Conservation (phyloP, 2,888 invertebrate genomes). For the Auanema freiburgensis region DNA sequence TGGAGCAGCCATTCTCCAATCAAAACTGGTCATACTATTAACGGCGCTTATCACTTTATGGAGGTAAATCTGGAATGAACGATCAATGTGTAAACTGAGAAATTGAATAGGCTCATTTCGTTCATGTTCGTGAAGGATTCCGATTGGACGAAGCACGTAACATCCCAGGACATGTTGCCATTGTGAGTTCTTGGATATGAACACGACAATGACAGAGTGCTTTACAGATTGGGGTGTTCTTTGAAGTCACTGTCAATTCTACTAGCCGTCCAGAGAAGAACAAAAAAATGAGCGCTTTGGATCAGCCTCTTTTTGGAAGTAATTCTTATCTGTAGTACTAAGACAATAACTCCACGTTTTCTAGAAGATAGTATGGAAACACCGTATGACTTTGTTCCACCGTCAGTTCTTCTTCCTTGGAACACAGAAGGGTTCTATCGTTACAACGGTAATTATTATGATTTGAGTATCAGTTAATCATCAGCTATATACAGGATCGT, state of each 20-base stretch:
- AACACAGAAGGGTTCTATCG: background rate
- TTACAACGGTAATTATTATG: background rate
- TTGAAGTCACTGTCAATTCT: background rate
- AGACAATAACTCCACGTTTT: background rate
- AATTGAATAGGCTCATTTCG: background rate
- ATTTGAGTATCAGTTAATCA: no score
- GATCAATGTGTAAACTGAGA: background rate
- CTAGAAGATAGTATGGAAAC: background rate
- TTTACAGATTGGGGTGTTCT: constrained; percentile 1
- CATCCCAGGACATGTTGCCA: background rate
- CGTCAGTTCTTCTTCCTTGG: background rate
- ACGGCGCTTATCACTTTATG: background rate
- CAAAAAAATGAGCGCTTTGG: background rate
- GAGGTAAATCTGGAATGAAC: background rate
- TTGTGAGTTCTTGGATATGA: background rate
- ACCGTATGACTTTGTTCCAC: background rate
- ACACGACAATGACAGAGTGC: background rate
- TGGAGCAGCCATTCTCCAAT: background rate
- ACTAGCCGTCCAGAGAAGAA: background rate
- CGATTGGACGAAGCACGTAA: background rate
- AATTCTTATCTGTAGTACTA: background rate
- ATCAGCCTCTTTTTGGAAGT: background rate
- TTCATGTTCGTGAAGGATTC: background rate
- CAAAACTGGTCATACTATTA: background rate
- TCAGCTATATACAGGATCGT: background rate